Evolutionary conservation across 2,888 invertebrate species (phyloP).

Genomic region (Physocephala rufipes): DNA sequence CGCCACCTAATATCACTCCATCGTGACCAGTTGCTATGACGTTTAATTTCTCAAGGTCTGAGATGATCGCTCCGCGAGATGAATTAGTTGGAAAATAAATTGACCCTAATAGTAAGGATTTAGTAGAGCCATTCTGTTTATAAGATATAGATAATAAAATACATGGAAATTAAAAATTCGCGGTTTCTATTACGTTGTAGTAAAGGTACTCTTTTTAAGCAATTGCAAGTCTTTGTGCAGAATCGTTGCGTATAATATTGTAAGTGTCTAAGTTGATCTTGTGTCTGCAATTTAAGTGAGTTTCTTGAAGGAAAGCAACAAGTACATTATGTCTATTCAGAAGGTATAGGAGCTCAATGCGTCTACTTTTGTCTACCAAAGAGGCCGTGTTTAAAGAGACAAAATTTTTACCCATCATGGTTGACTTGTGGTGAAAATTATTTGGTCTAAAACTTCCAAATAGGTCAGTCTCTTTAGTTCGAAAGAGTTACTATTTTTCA

Average conservation of each 20-base stretch:
- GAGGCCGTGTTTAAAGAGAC: neutral
- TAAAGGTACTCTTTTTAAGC: neutral
- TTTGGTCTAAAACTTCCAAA: constrained; percentile 4
- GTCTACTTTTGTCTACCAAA: neutral
- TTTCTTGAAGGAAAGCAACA: neutral
- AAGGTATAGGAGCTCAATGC: neutral
- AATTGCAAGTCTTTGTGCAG: neutral
- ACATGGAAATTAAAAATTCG: neutral
- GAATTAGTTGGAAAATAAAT: constrained; percentile 5
- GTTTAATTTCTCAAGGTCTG: neutral
- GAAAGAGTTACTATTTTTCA: neutral
- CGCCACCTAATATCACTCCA: constrained; percentile 6
- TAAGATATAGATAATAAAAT: neutral
- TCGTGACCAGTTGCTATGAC: neutral
- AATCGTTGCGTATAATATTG: neutral
- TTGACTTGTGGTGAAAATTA: constrained; percentile 13
- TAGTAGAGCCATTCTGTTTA: neutral
- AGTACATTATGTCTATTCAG: neutral
- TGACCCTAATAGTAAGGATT: constrained; percentile 11
- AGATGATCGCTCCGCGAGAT: neutral
- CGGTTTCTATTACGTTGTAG: neutral
- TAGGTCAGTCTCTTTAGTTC: neutral
- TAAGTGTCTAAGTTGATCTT: neutral
- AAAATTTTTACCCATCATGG: neutral
- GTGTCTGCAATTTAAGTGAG: no score